These are phyloP conservation scores for Pantala flavescens DNA, from an alignment of 1,140 invertebrate species.

Conservation along the genomic window DNA sequence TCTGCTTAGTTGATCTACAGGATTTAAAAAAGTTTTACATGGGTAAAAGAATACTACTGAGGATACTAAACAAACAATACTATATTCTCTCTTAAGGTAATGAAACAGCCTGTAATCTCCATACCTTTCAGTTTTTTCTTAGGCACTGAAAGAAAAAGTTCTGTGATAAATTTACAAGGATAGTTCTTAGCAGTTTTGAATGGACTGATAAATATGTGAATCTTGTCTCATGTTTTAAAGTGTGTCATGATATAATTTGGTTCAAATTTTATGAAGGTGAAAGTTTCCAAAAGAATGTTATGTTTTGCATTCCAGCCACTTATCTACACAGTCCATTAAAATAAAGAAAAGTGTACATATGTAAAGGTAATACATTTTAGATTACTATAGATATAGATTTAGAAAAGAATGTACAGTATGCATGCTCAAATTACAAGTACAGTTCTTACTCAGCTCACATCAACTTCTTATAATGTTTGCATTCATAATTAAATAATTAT, in stretches of 20 bases:
- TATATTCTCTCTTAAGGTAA: background rate
- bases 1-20: conserved; percentile 1
- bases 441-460: background rate
- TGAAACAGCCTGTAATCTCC: conserved; percentile 21
- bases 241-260: background rate
- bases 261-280: background rate
- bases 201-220: background rate
- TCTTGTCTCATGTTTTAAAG: background rate
- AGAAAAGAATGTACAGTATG: background rate
- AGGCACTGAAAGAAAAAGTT: conserved; percentile 56
- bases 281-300: background rate
- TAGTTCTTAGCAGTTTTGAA: conserved; percentile 12
- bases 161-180: conserved; percentile 13
- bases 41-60: background rate
- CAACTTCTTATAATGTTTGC: background rate
- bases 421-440: conserved; percentile 10
- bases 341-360: conserved; percentile 1
- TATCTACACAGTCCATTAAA: conserved; percentile 3
- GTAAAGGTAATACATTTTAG: background rate
- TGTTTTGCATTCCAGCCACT: conserved; percentile 6
- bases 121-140: conserved; percentile 62
- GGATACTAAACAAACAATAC: conserved; percentile 6
- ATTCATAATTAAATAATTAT: background rate
- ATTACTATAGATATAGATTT: conserved; percentile 4
- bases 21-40: background rate